Percentiles rank a stretch among this genome's conserved stretches.
Conservation (phyloP, 2,113 vertebrate genomes). For the Hystrix cristata region DNA sequence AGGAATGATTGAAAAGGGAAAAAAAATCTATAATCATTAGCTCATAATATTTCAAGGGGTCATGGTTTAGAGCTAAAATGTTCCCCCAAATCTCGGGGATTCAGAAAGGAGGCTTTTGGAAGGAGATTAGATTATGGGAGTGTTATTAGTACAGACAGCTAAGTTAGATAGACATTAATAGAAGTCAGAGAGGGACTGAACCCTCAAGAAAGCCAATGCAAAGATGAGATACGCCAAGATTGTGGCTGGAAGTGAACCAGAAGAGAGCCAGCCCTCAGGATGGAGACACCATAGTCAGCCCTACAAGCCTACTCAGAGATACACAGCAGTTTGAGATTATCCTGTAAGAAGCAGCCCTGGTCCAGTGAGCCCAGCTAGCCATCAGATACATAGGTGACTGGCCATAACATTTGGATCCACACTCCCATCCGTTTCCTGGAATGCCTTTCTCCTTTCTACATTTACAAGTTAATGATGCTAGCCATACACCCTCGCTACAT, state of each 20-base stretch:
- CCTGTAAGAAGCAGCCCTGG: neutral
- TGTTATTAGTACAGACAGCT: neutral
- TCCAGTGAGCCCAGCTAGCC: neutral
- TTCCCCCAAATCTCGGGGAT: neutral
- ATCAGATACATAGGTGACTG: neutral
- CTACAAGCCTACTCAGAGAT: neutral
- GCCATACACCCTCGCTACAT: neutral
- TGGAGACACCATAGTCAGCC: neutral
- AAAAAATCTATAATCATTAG: neutral
- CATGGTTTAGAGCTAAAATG: neutral
- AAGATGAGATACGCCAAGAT: neutral
- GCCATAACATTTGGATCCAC: neutral
- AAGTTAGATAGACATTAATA: neutral
- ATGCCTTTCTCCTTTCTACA: neutral
- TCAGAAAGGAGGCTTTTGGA: neutral
- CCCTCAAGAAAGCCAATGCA: neutral
- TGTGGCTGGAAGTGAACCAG: neutral
- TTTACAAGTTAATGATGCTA: neutral
- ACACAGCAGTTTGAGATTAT: neutral
- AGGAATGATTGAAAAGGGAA: neutral
- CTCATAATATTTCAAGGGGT: neutral
- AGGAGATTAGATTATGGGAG: neutral
- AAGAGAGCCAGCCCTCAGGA: neutral
- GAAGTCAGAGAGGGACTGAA: neutral
- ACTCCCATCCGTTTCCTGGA: neutral